Conservation (phyloP, 2,113 vertebrate species). For the Channa maculata region DNA sequence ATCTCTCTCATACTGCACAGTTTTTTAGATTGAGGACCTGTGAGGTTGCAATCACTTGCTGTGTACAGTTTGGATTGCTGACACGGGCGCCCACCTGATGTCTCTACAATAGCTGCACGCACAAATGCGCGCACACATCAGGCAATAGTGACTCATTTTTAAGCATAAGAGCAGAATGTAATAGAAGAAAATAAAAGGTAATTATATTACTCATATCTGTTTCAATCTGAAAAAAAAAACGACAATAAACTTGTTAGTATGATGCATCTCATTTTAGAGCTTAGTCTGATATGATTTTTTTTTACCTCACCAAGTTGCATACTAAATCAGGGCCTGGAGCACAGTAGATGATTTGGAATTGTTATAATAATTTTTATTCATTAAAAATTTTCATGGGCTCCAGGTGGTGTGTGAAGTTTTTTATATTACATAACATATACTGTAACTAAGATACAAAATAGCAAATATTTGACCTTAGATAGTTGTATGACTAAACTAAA, state of each 20-base stretch:
- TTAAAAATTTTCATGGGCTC: neutral
- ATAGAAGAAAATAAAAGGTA: neutral
- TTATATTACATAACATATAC: neutral
- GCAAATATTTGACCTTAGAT: neutral
- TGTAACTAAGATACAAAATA: neutral
- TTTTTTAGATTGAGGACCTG: constrained; percentile 44
- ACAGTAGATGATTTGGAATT: no score
- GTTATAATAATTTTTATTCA: neutral
- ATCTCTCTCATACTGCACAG: constrained; percentile 18
- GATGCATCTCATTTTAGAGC: neutral
- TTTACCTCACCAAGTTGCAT: neutral
- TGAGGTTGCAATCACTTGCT: constrained; percentile 30
- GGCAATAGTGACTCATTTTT: constrained; percentile 39
- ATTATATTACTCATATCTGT: constrained; percentile 7
- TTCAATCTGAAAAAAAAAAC: neutral
- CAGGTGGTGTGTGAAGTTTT: no score
- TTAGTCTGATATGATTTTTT: no score
- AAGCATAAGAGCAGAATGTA: neutral
- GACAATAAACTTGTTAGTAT: neutral
- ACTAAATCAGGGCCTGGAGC: no score
- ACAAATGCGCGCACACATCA: constrained; percentile 1
- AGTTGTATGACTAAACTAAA: no score
- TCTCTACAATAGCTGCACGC: constrained; percentile 15
- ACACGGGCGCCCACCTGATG: constrained; percentile 37
- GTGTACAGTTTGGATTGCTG: constrained; percentile 38